Evolutionary conservation across 2,797 vertebrate genomes (phyloP), one percentile per base, ranked within the genome.

Genomic region (Phataginus tricuspis): DNA sequence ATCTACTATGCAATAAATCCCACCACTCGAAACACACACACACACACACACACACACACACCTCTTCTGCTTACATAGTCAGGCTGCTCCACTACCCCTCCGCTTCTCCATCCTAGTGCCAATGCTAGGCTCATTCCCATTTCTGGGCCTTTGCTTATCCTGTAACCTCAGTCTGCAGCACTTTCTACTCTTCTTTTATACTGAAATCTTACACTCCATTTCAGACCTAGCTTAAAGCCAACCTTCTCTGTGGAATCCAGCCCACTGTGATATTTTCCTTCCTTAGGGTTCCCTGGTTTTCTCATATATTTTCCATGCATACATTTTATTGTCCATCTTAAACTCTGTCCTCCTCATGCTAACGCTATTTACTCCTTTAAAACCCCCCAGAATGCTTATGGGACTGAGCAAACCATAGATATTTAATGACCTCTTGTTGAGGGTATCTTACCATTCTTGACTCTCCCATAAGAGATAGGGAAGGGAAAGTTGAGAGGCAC

Each of bases 161-260:
- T 74, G 42, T 77, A 69, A 7, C 16, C 3, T 45, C 42, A 79
- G 51, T 9, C 51, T 74, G 8, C n/a, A 78, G 2, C 25, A 83
- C 10, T 14, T 78, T 86, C 21, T 21, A 5, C 10, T 90, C 25
- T 90, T 94, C 15, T 11, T 31, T 10, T 45, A 85, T 49, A 72
- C 25, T n/a, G 9, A 94, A 92, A 95, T 63, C 5, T 90, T 94
- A 37, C 19, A 63, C 85, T 89, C 66, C 19, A 42, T 88, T 71
- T 82, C 71, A 92, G 49, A 25, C 29, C 39, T 90, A 66, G 12
- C 9, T 77, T 82, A 94, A 94, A 94, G 25, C 19, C 45, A 61
- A 83, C 3, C 5, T 74, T 66, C 79, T 51, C 61, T 75, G 34
- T 59, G 29, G 39, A 90, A 86, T 77, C 19, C 11, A 92, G 39